Base-by-base conservation (phyloP, 2,797 vertebrate species). In the Protosalanx chinensis region DNA sequence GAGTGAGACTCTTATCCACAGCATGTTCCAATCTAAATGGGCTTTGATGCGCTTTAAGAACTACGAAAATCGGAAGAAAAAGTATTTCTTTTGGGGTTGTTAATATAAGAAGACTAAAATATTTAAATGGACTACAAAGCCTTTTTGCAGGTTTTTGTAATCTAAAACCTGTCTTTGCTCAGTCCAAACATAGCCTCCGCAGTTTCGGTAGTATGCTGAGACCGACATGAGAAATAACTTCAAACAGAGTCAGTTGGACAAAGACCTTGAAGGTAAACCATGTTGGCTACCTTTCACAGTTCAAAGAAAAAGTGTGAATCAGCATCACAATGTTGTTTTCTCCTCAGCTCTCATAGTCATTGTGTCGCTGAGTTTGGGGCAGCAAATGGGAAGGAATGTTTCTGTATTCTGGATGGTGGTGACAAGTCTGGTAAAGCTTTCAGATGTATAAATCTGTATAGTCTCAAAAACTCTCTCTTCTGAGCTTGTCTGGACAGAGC, bases 241-340 rank as follows among this genome's bases (percentile, higher is more conserved):
- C 77, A 79, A 77, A 83, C 76, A 64, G 65, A 60, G 70, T 56
- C 15, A n/a, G 58, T 64, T 12, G 27, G 60, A 66, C 53, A 15
- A 64, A 68, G 68, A 56, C 46, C 71, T 72, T 12, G 29, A n/a
- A 5, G n/a, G 78, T 77, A 81, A 75, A 62, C 35, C 68, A 67
- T 57, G 53, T 69, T 70, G 67, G 76, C 8, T 71, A 61, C 30
- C 57, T 75, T 81, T 81, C 53, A 78, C 0, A 15, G 81, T 82
- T 85, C 62, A 73, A 79, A 80, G 81, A 85, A 87, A 89, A 82
- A 71, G 3, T 2, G 76, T 72, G 74, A 71, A 73, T 79, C 72
- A 51, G 37, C 68, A 71, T 68, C 73, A 89, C 88, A 88, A 88
- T 88, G 73, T 81, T 74, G 81, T 81, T 88, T 88, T 85, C 82